Conservation (phyloP, 2,888 invertebrate species). For the Eubasilissa splendida region DNA sequence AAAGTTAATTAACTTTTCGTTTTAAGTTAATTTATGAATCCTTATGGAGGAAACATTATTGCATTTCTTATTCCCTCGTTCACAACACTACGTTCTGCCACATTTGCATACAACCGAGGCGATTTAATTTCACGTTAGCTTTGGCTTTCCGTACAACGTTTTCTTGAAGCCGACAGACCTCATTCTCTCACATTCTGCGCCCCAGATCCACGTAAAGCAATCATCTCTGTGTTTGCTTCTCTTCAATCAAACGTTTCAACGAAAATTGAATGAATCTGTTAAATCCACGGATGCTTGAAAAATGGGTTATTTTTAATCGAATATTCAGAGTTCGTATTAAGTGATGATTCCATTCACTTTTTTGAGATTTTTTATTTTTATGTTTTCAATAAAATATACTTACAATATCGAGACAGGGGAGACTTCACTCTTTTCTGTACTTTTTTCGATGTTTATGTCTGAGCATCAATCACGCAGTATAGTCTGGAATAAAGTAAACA, state of each 20-base stretch:
- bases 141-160: conserved; percentile 17
- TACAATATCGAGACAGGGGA: no score
- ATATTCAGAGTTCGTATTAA: neutral
- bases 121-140: conserved; percentile 40
- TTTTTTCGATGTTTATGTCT: no score
- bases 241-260: conserved; percentile 18
- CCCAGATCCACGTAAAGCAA: conserved; percentile 23
- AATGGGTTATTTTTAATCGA: neutral
- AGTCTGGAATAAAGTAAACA: no score
- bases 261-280: conserved; percentile 7
- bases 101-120: conserved; percentile 41
- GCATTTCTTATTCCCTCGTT: conserved; percentile 38
- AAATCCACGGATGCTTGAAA: neutral
- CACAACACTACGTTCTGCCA: conserved; percentile 24
- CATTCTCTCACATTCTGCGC: conserved; percentile 9
- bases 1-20: conserved; percentile 32
- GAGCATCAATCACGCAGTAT: no score
- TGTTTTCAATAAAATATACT: no score
- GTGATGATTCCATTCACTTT: no score
- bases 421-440: no score
- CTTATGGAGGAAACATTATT: conserved; percentile 40
- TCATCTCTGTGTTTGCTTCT: conserved; percentile 32
- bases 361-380: no score
- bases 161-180: conserved; percentile 34
- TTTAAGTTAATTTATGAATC: conserved; percentile 39